Base-by-base conservation (phyloP, 2,888 invertebrate species). In the Odontocerum albicorne region DNA sequence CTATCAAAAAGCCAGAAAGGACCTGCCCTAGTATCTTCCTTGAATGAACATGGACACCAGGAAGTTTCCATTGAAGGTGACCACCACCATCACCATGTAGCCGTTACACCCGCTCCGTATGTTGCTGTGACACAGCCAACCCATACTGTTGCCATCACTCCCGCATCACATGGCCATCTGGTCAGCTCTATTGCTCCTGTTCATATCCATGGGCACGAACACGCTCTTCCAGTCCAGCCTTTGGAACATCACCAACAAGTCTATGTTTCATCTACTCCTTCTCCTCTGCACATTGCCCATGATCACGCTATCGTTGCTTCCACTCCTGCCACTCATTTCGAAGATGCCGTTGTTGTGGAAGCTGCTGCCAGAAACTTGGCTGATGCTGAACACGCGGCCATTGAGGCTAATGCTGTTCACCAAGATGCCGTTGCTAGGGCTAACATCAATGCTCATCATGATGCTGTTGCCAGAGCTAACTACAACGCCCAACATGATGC, bases 1-100 rank as follows among this genome's bases (percentile, higher is more conserved):
- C 72, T 79, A 13, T 79, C 81, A 8, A 81, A 82, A 64, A 72
- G 72, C 21, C 77, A 80, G 36, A 75, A 72, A 60, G 76, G 76
- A 62, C 74, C 75, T 22, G 69, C 75, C 16, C 66, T 74, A 3
- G 67, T 75, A 35, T 67, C 68, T 52, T 66, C 72, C 39, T 27
- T 59, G 19, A 57, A 59, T 21, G 57, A 54, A 22, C 57, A 49
- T 19, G n/a, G n/a, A n/a, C 57, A 60, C 20, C 54, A 54, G 15
- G 39, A 56, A 10, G 22, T 33, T 15, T 16, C 7, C 7, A 49
- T 12, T n/a, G 65, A 63, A 38, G 64, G 44, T 15, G 43, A 27
- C 22, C 39, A 40, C 20, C 47, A 43, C 15, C 45, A 40, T 46
- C 59, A 62, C 6, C 43, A 49, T 13, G 46, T 55, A 12, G 50